A percentile compares a stretch with the other conserved stretches of the same genome.
Evolutionary conservation across 1,140 invertebrate genomes (phyloP).

Genomic region (Bombus waltoni): DNA sequence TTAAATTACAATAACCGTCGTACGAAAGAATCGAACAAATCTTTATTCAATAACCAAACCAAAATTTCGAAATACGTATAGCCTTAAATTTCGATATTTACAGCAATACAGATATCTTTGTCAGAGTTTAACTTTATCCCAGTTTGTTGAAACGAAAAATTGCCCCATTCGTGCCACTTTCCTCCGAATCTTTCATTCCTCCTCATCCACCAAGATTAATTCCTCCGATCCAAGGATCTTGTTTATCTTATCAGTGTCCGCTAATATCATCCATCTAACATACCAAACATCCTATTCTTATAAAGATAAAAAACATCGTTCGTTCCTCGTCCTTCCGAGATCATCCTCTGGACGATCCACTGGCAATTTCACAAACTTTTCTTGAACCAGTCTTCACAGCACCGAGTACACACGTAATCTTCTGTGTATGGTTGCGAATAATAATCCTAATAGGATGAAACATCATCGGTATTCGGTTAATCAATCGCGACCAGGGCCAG

Average conservation of each 20-base stretch:
- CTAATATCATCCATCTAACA: no score
- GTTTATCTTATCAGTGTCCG: neutral
- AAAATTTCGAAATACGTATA: no score
- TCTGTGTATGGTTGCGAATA: neutral
- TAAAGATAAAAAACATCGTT: neutral
- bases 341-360: neutral
- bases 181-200: neutral
- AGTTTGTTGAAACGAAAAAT: no score
- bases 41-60: no score
- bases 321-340: neutral
- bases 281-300: neutral
- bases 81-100: no score
- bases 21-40: no score
- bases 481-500: conserved; percentile 53
- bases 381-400: neutral
- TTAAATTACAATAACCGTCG: no score
- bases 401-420: no score
- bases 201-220: neutral
- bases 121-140: no score
- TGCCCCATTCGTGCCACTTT: no score
- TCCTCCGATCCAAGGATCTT: neutral
- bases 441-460: conserved; percentile 28
- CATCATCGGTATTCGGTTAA: conserved; percentile 57
- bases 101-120: no score
- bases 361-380: neutral